Base-by-base conservation (phyloP, 1,140 invertebrate species). In the Zaprionus tsacasi region DNA sequence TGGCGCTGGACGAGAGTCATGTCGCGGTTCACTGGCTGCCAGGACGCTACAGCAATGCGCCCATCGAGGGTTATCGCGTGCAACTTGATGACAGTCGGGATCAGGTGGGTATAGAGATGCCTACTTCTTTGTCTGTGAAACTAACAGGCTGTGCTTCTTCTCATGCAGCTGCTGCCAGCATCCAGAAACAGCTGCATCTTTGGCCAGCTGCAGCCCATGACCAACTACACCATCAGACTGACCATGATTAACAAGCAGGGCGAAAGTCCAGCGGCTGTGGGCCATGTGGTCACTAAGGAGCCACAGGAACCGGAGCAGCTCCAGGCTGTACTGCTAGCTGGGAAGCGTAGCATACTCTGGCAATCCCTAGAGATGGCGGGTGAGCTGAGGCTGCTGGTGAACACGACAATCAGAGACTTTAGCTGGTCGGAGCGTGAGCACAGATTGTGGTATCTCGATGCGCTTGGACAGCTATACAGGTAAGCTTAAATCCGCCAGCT, bases 1-100 rank as follows among this genome's bases (percentile, higher is more conserved):
- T 96, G 33, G 95, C 97, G 0, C 94, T 98, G 36, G 97, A 98
- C 91, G 95, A 96, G n/a, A 95, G 95, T 70, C 95, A 97, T 73
- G 95, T 98, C 30, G 96, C 96, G 64, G 94, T 98, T 12, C 96
- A 96, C 76, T 99, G 98, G 98, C 95, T 96, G 92, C 96, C 97
- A 6, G 98, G 98, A 12, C 94, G 95, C 11, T 98, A 97, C 88
- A 96, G 96, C 25, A 98, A 98, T 92, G 97, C 97, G 61, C 97
- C 96, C 69, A 93, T 99, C 74, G 94, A 94, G 78, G 94, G 95
- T 63, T 91, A 91, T 36, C 95, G 94, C 82, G 93, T 95, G 81
- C 95, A 91, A 91, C 95, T 91, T 95, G 96, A 94, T 94, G 95
- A 88, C 10, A 79, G 30, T 7, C 64, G 27, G 0, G 86, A 90